Evolutionary conservation across 2,797 vertebrate genomes (phyloP), one percentile per base, ranked within the genome.

Genomic region (Malacoctenus gilli): DNA sequence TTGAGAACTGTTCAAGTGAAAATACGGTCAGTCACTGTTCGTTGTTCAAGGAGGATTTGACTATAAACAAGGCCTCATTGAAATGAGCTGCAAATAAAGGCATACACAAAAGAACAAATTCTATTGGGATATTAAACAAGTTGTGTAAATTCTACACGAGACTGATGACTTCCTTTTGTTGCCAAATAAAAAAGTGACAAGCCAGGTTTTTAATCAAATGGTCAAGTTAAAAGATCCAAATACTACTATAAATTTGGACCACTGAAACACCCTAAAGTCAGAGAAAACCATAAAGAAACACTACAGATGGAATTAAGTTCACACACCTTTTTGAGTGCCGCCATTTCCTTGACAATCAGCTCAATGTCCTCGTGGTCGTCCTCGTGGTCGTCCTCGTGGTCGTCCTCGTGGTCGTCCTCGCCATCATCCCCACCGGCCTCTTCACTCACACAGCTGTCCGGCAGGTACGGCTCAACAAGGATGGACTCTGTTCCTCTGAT

Each of bases 401-500:
- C 63, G 0, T 48, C 3, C 3, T 64, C 21, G n/a, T n/a, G n/a
- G 0, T 75, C 63, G 0, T 48, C 3, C 4, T 64, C 25, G 0
- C 67, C 76, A 0, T 75, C 63, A 0, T 48, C 3, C 3, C 62
- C 21, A 0, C 13, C 71, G 0, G 68, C 70, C 10, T 59, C 79
- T 7, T 60, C 75, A 23, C 52, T 71, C 12, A 15, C 34, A 15
- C 38, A 6, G 1, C 61, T 19, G 59, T 21, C 40, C 6, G 79
- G 58, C 43, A 39, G 25, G 71, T 82, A 88, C 0, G 86, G 86
- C 36, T 89, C 89, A 3, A 96, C 61, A 2, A 84, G 51, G 43
- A 96, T 65, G 0, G 90, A 71, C 64, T 94, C 90, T 0, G 77
- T 92, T 43, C 93, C 94, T 77, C 77, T 83, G 85, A 96, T 95